Evolutionary conservation across 2,888 invertebrate genomes (phyloP).

Genomic region (Plagodis dolabraria): DNA sequence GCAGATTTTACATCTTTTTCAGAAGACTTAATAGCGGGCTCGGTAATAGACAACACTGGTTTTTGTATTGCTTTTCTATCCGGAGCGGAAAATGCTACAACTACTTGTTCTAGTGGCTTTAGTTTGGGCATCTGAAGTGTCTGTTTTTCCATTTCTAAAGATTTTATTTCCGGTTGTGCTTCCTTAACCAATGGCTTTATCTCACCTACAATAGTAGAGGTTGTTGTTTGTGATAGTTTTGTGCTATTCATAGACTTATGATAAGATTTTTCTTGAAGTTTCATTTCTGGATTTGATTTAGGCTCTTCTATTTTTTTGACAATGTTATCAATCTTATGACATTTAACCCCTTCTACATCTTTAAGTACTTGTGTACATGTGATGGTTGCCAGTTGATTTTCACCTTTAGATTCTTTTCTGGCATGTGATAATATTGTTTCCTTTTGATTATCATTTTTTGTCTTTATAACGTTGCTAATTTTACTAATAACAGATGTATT

Average conservation of each 20-base stretch:
- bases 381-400: slow-evolving; percentile 2
- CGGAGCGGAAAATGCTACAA: not conserved
- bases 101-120: not conserved
- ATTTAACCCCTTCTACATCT: slow-evolving; percentile 1
- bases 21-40: not conserved
- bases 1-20: not conserved
- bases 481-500: slow-evolving; percentile 9
- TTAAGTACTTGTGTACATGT: not conserved
- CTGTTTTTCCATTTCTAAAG: not conserved
- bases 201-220: not conserved
- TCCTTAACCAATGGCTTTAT: not conserved
- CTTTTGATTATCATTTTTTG: not conserved
- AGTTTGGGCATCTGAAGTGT: not conserved
- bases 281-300: not conserved
- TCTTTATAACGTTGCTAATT: slow-evolving; percentile 5
- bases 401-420: slow-evolving; percentile 5
- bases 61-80: not conserved
- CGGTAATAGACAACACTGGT: not conserved
- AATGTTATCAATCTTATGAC: not conserved
- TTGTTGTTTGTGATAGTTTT: not conserved
- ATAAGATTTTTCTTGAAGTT: not conserved
- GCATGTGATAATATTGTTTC: not conserved
- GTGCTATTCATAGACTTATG: not conserved
- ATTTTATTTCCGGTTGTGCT: not conserved
- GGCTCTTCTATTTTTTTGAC: not conserved